A percentile compares a stretch with the other conserved stretches of the same genome.
Conservation (phyloP, 92 coral and sea anemone genomes). For the Diadumene lineata region DNA sequence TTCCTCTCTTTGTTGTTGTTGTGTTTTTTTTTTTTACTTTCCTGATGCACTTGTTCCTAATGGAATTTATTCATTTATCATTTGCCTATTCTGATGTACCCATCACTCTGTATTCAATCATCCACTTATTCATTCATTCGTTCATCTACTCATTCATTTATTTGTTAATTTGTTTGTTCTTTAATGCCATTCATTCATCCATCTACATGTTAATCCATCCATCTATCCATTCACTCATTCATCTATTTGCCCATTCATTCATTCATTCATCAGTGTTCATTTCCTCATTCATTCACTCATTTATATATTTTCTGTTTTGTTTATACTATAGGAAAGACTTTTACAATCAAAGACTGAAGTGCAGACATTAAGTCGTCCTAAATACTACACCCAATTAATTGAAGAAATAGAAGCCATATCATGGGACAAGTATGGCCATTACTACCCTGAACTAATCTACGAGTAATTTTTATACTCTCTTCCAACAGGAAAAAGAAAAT, state of each 20-base stretch:
- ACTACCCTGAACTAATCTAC: no score
- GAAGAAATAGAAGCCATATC: slow-evolving; percentile 83
- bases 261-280: neutral
- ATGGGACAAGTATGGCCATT: slow-evolving; percentile 92
- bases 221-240: no score
- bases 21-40: neutral
- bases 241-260: neutral
- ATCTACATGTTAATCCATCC: no score
- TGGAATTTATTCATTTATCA: no score
- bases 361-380: slow-evolving; percentile 50
- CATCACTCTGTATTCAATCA: no score
- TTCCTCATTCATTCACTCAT: neutral
- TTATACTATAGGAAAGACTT: slow-evolving; percentile 78
- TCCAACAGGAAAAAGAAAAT: no score
- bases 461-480: no score
- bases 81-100: no score
- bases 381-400: slow-evolving; percentile 72
- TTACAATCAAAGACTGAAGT: slow-evolving; percentile 54
- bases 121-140: no score
- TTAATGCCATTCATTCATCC: no score
- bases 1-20: neutral
- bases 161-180: no score
- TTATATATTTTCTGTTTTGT: neutral
- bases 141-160: no score
- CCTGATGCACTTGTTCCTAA: neutral